Conservation (phyloP, 2,113 vertebrate species). For the Syrrhaptes paradoxus region DNA sequence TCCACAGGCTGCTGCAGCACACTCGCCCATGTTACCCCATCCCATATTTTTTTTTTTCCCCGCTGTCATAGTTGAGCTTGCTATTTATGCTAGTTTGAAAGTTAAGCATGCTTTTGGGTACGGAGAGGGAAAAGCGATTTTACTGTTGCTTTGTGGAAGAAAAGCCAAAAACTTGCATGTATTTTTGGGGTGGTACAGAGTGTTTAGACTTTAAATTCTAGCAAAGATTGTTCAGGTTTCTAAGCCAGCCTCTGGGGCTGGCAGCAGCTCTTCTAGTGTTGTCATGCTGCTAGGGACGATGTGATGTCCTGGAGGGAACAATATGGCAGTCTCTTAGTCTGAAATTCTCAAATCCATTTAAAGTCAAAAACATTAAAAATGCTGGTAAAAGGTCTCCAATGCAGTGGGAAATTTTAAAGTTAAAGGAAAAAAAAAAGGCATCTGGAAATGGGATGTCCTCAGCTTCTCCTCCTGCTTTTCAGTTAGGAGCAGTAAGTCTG, state of each 20-base stretch:
- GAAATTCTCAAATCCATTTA: neutral
- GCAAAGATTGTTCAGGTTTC: neutral
- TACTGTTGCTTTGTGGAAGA: slow-evolving; percentile 14
- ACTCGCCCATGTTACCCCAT: neutral
- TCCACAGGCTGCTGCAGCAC: slow-evolving; percentile 21
- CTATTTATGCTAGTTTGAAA: slow-evolving; percentile 26
- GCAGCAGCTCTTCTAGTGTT: neutral
- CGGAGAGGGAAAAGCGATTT: slow-evolving; percentile 8
- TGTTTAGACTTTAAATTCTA: neutral
- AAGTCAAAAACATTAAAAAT: neutral
- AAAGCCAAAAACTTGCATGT: neutral
- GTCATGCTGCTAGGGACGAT: neutral
- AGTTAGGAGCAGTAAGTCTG: neutral
- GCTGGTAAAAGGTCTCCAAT: neutral
- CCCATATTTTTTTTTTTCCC: neutral
- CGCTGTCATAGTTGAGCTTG: neutral
- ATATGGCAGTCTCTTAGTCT: neutral
- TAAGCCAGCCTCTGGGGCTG: neutral
- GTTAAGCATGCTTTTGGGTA: neutral
- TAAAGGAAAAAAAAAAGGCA: neutral
- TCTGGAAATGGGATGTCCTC: neutral
- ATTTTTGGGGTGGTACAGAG: neutral
- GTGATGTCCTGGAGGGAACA: slow-evolving; percentile 18
- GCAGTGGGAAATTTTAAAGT: neutral
- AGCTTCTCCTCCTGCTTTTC: neutral